phyloP scores from a whole-genome alignment of 1,140 invertebrate genomes.

The Sinella curviseta region DNA sequence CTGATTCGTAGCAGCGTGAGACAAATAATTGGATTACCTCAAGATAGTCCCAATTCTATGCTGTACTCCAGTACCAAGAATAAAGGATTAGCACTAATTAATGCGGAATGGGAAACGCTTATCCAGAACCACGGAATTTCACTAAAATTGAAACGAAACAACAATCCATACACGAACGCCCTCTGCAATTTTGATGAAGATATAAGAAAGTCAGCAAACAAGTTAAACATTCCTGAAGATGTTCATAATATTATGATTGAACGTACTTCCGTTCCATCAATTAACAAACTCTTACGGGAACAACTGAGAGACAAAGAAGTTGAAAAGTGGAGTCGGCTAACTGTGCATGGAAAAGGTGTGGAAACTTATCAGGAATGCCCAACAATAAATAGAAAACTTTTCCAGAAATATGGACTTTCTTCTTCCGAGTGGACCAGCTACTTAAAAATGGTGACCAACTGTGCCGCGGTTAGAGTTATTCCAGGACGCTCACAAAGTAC shows the following conservation, averaged over 20 bases:
- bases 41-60: background rate
- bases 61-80: background rate
- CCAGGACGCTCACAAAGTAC: background rate
- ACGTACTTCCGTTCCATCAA: too few relatives aligned
- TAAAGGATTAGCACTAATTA: background rate
- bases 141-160: background rate
- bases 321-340: background rate
- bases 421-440: background rate
- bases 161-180: background rate
- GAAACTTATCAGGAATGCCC: background rate
- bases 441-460: background rate
- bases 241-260: too few relatives aligned
- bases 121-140: background rate
- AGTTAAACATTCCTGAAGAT: too few relatives aligned
- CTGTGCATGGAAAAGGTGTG: background rate
- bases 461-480: background rate
- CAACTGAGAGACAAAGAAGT: background rate
- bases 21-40: background rate
- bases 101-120: background rate
- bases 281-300: too few relatives aligned
- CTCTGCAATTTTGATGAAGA: too few relatives aligned
- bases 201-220: too few relatives aligned
- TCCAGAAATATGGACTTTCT: background rate
- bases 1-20: background rate
- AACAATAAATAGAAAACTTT: background rate